Evolutionary conservation across 2,113 vertebrate genomes (phyloP).

Genomic region (Nothoprocta perdicaria): DNA sequence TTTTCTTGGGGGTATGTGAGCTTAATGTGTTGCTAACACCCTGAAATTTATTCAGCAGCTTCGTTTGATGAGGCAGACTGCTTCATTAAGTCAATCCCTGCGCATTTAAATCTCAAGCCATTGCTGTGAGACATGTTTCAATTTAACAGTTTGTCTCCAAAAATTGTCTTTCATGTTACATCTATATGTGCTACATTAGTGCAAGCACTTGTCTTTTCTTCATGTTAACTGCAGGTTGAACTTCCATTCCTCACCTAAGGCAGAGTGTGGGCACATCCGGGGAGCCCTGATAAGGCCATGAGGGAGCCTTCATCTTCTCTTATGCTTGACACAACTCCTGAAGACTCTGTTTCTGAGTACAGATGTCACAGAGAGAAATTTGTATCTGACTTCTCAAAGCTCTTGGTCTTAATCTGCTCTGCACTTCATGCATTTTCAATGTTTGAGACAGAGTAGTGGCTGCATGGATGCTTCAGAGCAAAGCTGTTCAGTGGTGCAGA

Average conservation of each 20-base stretch:
- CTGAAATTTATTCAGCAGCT: neutral
- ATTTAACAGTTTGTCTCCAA: neutral
- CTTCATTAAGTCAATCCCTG: neutral
- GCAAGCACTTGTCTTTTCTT: neutral
- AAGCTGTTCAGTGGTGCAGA: neutral
- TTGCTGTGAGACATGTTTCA: neutral
- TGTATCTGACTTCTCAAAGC: accelerated
- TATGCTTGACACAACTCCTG: neutral
- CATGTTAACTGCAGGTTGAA: neutral
- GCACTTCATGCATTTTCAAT: neutral
- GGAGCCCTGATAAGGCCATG: neutral
- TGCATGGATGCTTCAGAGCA: neutral
- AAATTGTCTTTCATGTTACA: neutral
- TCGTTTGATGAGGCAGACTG: neutral
- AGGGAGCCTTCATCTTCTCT: neutral
- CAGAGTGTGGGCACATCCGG: neutral
- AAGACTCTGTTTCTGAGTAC: neutral
- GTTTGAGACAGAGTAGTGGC: neutral
- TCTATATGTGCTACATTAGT: neutral
- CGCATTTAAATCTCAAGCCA: neutral
- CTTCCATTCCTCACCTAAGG: neutral
- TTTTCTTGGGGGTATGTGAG: neutral
- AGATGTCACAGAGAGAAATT: neutral
- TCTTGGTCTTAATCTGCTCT: neutral
- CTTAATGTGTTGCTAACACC: neutral